Evolutionary conservation across 2,113 vertebrate genomes (phyloP).

Genomic region (Oryctolagus cuniculus): mOryCun1.1 NC_091436.1:3870501-3871000

Average conservation of each 20-base stretch:
- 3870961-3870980: not conserved
- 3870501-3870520: not conserved
- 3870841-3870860: not conserved
- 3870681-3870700: not conserved
- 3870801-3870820: not conserved
- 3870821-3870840: fast-evolving
- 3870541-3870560: not conserved
- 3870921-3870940: not conserved
- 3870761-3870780: not conserved
- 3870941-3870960: not conserved
- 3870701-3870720: too few species aligned
- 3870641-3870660: not conserved
- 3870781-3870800: fast-evolving
- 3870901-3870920: not conserved
- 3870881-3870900: not conserved
- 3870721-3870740: too few species aligned
- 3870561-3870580: not conserved
- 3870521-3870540: not conserved
- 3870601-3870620: not conserved
- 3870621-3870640: not conserved
- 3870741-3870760: too few species aligned
- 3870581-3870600: not conserved
- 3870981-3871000: too few species aligned
- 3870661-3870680: not conserved
- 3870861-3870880: not conserved